A percentile compares a stretch with the other conserved stretches of the same genome.
Evolutionary conservation across 2,888 invertebrate genomes (phyloP).

Genomic region (Amblyteles armatorius): DNA sequence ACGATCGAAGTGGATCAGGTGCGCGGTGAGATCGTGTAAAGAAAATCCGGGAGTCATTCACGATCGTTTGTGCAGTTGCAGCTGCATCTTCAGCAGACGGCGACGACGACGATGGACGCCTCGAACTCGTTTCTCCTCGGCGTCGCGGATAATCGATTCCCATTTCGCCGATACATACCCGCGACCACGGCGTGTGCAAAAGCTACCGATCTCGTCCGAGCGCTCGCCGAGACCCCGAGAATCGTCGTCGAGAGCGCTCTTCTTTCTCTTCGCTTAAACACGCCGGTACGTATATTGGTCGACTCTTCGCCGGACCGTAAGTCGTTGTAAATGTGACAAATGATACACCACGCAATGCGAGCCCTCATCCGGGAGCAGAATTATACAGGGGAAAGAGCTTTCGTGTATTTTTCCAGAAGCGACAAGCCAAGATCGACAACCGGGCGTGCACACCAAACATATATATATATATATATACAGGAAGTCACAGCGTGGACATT

Average conservation of each 20-base stretch:
- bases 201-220: not conserved
- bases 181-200: not conserved
- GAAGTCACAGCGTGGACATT: slow-evolving; percentile 8
- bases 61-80: slow-evolving; percentile 19
- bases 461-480: slow-evolving; percentile 10
- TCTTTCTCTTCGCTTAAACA: not conserved
- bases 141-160: slow-evolving; percentile 65
- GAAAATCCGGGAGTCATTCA: slow-evolving; percentile 60
- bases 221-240: not conserved
- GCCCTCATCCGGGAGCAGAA: not conserved
- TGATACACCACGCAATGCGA: slow-evolving; percentile 49
- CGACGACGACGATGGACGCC: slow-evolving; percentile 10
- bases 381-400: slow-evolving; percentile 18
- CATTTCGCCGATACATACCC: slow-evolving; percentile 59
- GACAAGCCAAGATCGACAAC: slow-evolving; percentile 37
- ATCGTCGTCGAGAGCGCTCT: not conserved
- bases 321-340: slow-evolving; percentile 66
- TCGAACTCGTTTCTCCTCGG: slow-evolving; percentile 59
- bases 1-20: slow-evolving; percentile 60
- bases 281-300: slow-evolving; percentile 36
- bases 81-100: slow-evolving; percentile 3
- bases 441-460: slow-evolving; percentile 25
- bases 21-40: slow-evolving; percentile 56
- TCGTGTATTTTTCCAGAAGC: slow-evolving; percentile 42
- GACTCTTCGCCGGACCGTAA: slow-evolving; percentile 42